These are phyloP conservation scores for Notamacropus eugenii DNA, from an alignment of 2,797 vertebrate species.

Conservation along the genomic window DNA sequence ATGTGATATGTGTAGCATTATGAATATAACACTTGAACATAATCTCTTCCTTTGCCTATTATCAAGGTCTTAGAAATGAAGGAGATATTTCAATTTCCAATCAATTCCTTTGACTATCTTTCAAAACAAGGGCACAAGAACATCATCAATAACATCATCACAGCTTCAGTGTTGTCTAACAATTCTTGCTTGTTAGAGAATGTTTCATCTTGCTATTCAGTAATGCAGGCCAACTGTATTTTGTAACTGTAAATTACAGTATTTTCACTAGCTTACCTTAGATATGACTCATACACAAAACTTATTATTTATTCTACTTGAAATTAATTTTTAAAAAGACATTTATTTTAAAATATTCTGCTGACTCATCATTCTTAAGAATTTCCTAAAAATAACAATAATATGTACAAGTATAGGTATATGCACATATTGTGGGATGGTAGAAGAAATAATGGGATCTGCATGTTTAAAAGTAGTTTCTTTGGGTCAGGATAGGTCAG, in stretches of 20 bases:
- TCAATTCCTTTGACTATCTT: not conserved
- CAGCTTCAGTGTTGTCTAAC: not conserved
- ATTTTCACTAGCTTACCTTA: constrained; percentile 49
- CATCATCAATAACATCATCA: not conserved
- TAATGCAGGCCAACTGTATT: constrained; percentile 20
- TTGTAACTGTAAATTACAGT: constrained; percentile 12
- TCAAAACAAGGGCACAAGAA: not conserved
- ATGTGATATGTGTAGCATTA: not conserved
- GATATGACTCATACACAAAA: constrained; percentile 52
- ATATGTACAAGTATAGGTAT: constrained; percentile 47
- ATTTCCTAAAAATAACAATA: constrained; percentile 66
- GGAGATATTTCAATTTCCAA: not conserved
- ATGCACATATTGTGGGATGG: constrained; percentile 20
- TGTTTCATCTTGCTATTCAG: not conserved
- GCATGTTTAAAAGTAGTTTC: constrained; percentile 49
- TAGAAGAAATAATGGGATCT: constrained; percentile 40
- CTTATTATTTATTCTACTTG: constrained; percentile 54
- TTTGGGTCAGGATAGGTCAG: constrained; percentile 35
- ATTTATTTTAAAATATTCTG: constrained; percentile 57
- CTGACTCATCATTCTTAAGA: constrained; percentile 64
- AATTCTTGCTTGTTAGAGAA: not conserved
- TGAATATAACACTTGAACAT: not conserved
- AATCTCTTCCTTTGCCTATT: not conserved
- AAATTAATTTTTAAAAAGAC: constrained; percentile 58
- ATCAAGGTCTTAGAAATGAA: not conserved